Percentiles rank a stretch among this genome's conserved stretches.
Evolutionary conservation across 2,888 invertebrate species (phyloP).

Genomic region (Cosmopolites sordidus): DNA sequence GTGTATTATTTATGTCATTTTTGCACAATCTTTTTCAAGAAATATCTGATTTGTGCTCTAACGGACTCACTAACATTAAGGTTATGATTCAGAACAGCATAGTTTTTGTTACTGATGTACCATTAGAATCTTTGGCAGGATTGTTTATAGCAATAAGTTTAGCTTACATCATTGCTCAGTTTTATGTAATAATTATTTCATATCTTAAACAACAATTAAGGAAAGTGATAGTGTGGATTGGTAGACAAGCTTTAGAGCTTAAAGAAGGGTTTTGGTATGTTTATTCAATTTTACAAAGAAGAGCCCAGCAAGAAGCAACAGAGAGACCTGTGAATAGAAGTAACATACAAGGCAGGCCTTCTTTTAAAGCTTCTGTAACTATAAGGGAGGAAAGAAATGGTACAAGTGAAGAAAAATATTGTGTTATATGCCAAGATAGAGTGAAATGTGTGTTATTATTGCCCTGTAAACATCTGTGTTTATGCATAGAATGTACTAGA

Average conservation of each 20-base stretch:
- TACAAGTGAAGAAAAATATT: conserved; percentile 44
- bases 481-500: conserved; percentile 53
- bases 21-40: conserved; percentile 10
- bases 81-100: conserved; percentile 16
- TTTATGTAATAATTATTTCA: conserved; percentile 32
- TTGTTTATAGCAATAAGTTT: conserved; percentile 35
- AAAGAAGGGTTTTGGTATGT: not conserved
- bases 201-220: conserved; percentile 23
- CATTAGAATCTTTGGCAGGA: conserved; percentile 38
- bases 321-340: not conserved
- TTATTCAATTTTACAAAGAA: not conserved
- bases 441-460: conserved; percentile 55
- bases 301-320: not conserved
- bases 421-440: conserved; percentile 56
- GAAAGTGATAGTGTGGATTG: conserved; percentile 14
- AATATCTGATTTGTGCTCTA: conserved; percentile 21
- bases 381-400: not conserved
- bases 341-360: not conserved
- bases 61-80: conserved; percentile 15
- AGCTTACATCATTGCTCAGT: conserved; percentile 35
- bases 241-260: conserved; percentile 3
- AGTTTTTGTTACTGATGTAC: conserved; percentile 39
- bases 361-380: not conserved
- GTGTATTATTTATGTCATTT: conserved; percentile 4
- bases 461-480: conserved; percentile 56